Conservation (phyloP, 2,113 vertebrate species). For the Periophthalmodon schlosseri region DNA sequence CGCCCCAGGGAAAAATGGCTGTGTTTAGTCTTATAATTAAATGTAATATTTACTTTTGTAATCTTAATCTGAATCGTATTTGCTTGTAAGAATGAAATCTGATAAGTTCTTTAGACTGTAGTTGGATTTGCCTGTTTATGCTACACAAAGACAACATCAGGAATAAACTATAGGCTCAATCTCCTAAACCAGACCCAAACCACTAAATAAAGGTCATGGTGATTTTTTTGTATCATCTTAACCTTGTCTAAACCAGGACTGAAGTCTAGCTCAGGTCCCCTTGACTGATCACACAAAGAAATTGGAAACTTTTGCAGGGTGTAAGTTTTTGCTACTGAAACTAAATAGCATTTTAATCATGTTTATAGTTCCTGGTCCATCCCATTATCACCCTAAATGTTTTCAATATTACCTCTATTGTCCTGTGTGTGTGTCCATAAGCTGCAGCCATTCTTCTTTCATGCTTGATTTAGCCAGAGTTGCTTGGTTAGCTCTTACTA, state of each 20-base stretch:
- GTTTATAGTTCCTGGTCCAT: not conserved
- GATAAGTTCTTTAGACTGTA: too few species aligned
- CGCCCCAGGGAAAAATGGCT: too few species aligned
- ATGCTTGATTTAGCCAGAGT: slow-evolving; percentile 2
- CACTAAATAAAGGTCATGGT: too few species aligned
- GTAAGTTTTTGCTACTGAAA: not conserved
- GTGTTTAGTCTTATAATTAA: too few species aligned
- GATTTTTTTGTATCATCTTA: too few species aligned
- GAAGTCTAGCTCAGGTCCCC: not conserved
- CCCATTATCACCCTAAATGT: not conserved
- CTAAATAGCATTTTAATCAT: not conserved
- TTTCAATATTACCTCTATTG: not conserved
- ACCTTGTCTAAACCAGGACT: not conserved
- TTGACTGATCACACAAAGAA: not conserved
- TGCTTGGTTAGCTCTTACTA: slow-evolving; percentile 4
- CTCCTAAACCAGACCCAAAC: too few species aligned
- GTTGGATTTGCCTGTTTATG: too few species aligned
- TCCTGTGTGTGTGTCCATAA: not conserved
- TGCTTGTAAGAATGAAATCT: too few species aligned
- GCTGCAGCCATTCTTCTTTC: not conserved
- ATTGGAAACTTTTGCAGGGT: not conserved
- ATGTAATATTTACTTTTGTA: too few species aligned
- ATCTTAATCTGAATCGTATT: too few species aligned
- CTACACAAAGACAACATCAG: too few species aligned
- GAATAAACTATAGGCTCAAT: too few species aligned